Percentiles rank a stretch among this genome's conserved stretches.
Conservation (phyloP, 2,888 invertebrate genomes). For the Petrolisthes cinctipes region DNA sequence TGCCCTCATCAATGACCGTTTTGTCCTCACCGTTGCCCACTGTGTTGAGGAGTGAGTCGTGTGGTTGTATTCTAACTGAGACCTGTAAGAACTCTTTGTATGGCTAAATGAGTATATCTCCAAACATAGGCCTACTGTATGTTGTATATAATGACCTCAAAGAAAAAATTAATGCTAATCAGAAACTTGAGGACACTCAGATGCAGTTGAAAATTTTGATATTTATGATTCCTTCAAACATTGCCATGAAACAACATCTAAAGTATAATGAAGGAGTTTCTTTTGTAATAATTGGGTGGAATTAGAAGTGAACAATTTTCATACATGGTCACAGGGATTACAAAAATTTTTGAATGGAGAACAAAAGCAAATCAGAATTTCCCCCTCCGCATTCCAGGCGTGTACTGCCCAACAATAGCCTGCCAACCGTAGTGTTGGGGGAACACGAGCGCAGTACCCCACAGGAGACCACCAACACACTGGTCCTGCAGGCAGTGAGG, state of each 20-base stretch:
- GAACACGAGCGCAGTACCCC: conserved; percentile 31
- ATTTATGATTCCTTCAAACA: too few relatives aligned
- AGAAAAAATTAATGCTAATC: background rate
- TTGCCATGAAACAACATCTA: too few relatives aligned
- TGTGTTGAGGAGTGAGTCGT: conserved; percentile 38
- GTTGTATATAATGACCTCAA: background rate
- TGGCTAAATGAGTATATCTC: background rate
- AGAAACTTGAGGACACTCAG: too few relatives aligned
- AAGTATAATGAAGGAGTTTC: too few relatives aligned
- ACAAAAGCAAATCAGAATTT: too few relatives aligned
- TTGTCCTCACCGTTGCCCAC: conserved; percentile 53
- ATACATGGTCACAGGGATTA: too few relatives aligned
- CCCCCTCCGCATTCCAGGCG: background rate
- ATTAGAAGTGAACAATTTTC: too few relatives aligned
- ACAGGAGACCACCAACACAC: conserved; percentile 36
- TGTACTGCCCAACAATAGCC: conserved; percentile 26
- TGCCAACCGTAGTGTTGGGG: conserved; percentile 44
- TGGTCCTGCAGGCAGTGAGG: background rate
- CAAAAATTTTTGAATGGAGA: too few relatives aligned
- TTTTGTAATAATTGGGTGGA: too few relatives aligned
- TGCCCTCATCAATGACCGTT: conserved; percentile 46
- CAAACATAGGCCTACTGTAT: too few relatives aligned
- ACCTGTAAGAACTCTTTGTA: background rate
- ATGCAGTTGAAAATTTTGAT: too few relatives aligned
- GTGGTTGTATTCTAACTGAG: background rate